Evolutionary conservation across 2,113 vertebrate species (phyloP), one percentile per base, ranked within the genome.

Genomic region (Leucopsar rothschildi): DNA sequence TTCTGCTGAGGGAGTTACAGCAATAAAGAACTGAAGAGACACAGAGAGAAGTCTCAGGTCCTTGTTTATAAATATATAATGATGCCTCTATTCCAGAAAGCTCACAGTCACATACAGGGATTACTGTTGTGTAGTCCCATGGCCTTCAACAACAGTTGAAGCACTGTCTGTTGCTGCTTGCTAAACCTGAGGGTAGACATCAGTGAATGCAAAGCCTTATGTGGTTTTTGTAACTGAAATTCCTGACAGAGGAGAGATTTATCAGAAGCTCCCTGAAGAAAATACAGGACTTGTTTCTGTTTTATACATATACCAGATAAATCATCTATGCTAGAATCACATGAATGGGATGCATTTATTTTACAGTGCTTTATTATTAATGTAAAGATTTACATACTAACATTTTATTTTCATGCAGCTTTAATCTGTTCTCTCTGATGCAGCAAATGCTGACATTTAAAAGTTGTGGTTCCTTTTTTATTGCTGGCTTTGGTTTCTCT

Each of bases 371-470:
- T 85, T 59, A 39, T 80, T 95, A 73, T 60, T 93, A 47, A 90
- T 77, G 37, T 72, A 78, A 86, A 82, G 59, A 88, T 83, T 66
- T 65, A 76, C 73, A 76, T 56, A 35, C 27, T 85, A 88, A 19
- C 31, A 44, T 82, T 92, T 88, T 61, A 59, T 90, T 92, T 88
- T 61, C 42, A 20, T 19, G 61, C n/a, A 63, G 8, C 60, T 91
- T 95, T 60, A 56, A 60, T 92, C 81, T 80, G 39, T 83, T 92
- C 82, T 89, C 61, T 96, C 82, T 81, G 75, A 35, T 83, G 76
- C 50, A 91, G 84, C 82, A 91, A 91, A 88, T 84, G 76, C 91
- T 84, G 92, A 88, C 92, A 90, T 97, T 96, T 94, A 93, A 82
- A 89, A 75, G 10, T 49, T 77, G 59, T 66, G 56, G 66, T 94